phyloP scores from a whole-genome alignment of 35 echinoderm and acorn worm species.

The Diadema setosum region DNA sequence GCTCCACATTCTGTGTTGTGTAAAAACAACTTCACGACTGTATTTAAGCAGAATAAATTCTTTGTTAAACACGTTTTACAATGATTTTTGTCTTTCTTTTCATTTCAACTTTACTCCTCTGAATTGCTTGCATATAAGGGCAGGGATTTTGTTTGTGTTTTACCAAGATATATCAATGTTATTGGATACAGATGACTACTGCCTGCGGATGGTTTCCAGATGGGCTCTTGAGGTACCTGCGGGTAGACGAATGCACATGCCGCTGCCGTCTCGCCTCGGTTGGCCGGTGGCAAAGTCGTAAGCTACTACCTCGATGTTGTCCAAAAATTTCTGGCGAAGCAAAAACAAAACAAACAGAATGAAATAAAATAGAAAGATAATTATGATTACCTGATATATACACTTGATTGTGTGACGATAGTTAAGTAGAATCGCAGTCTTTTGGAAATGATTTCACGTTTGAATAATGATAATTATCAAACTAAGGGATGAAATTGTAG shows the following conservation, averaged over 20 bases:
- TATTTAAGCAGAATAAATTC: too few species aligned
- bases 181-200: background rate
- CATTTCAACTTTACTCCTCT: background rate
- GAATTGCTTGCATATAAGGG: background rate
- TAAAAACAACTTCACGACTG: too few species aligned
- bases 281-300: slow-evolving; percentile 64
- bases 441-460: too few species aligned
- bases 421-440: too few species aligned
- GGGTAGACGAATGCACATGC: slow-evolving; percentile 51
- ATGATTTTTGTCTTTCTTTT: background rate
- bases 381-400: too few species aligned
- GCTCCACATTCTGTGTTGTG: too few species aligned
- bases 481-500: too few species aligned
- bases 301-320: slow-evolving; percentile 44
- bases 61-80: too few species aligned
- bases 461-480: too few species aligned
- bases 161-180: background rate
- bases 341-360: too few species aligned
- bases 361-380: too few species aligned
- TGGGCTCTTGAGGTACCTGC: slow-evolving; percentile 17
- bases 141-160: background rate
- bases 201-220: background rate
- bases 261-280: slow-evolving; percentile 60
- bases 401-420: too few species aligned
- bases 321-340: slow-evolving; percentile 33